Base-by-base conservation (phyloP, 2,797 vertebrate species). In the Sciaenops ocellatus region DNA sequence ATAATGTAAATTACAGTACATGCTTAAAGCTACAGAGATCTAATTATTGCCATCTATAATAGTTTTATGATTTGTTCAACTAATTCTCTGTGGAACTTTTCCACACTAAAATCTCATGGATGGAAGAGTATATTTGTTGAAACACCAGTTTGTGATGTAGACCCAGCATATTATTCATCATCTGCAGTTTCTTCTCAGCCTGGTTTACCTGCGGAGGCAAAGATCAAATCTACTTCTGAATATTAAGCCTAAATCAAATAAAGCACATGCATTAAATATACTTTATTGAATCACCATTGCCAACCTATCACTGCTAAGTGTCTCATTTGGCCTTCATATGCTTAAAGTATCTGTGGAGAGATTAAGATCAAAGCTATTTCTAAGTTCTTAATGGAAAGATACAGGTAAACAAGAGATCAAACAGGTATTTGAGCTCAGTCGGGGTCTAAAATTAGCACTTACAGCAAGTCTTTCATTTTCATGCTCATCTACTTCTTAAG, bases 361-460 rank as follows among this genome's bases (percentile, higher is more conserved):
- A 84, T 79, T 54, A 20, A 18, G 52, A 73, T 69, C 72, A 79
- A 64, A 76, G 77, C 28, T 73, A 11, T 48, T 48, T 62, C 20
- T 2, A 57, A 47, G 55, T 68, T 73, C 18, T 61, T 70, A 84
- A 62, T 73, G 78, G 44, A 74, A 38, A 2, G 54, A 66, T 55
- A 41, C 42, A 24, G n/a, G 59, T 78, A 48, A 69, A 52, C 13
- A 13, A 16, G n/a, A 77, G 52, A 64, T 76, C 77, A 76, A 59
- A 84, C 68, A 64, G 68, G 24, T 57, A 22, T 48, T 57, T 68
- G 57, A 11, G 4, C 51, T 73, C 68, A 76, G 62, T 44, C 48
- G 24, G 28, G 34, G 42, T 61, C 46, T 17, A 42, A 76, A 72
- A 54, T 50, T 50, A 52, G 34, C 50, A 61, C 68, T 76, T 76